Evolutionary conservation across 2,888 invertebrate species (phyloP).

Genomic region (Sussaba pulchella): DNA sequence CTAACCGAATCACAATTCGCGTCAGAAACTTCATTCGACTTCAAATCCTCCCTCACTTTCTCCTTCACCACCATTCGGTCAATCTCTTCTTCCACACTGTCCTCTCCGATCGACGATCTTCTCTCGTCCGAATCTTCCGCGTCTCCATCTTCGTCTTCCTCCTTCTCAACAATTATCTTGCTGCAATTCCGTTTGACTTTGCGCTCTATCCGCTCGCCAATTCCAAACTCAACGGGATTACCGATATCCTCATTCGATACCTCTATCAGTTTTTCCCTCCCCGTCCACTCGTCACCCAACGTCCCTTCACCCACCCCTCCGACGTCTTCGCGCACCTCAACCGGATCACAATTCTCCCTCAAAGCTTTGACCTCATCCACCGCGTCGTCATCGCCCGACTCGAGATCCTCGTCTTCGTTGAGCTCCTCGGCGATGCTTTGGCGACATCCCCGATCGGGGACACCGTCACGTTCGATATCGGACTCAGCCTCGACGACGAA

Average conservation of each 20-base stretch:
- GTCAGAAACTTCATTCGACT: too few species aligned
- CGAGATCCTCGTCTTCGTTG: slow-evolving; percentile 45
- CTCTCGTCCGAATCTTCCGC: slow-evolving; percentile 25
- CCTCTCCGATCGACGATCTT: slow-evolving; percentile 45
- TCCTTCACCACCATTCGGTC: slow-evolving; percentile 4
- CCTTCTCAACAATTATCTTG: background rate
- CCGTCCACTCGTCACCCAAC: background rate
- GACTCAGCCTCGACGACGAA: slow-evolving; percentile 88
- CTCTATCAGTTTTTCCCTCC: background rate
- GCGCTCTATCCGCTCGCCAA: too few species aligned
- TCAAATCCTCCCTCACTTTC: slow-evolving; percentile 21
- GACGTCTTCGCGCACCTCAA: slow-evolving; percentile 6
- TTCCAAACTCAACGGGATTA: background rate
- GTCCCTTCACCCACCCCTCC: background rate
- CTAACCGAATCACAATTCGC: slow-evolving; percentile 10
- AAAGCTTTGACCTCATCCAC: slow-evolving; percentile 42
- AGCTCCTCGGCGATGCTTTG: slow-evolving; percentile 77
- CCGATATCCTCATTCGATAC: background rate
- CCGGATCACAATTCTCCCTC: slow-evolving; percentile 14
- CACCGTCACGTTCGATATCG: slow-evolving; percentile 87
- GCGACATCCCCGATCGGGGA: slow-evolving; percentile 77
- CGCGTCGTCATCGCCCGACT: background rate
- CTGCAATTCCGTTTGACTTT: background rate
- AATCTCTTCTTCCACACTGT: slow-evolving; percentile 51
- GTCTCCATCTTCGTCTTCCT: slow-evolving; percentile 20